Conservation (phyloP, 2,797 vertebrate species). For the Pipistrellus kuhlii region DNA sequence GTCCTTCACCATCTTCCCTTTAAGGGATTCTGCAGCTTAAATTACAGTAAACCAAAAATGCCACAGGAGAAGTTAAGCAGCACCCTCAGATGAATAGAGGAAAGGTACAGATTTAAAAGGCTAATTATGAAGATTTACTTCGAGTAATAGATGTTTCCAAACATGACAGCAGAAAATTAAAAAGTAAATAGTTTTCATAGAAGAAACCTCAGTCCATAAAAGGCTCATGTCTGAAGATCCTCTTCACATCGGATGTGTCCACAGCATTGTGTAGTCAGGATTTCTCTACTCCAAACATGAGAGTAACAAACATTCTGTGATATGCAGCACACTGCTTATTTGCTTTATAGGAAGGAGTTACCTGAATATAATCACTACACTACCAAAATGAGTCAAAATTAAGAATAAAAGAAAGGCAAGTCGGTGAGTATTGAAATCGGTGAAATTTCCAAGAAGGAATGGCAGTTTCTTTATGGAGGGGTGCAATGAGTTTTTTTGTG, state of each 20-base stretch:
- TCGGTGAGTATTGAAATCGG: conserved; percentile 38
- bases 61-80: conserved; percentile 5
- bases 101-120: background rate
- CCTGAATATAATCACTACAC: background rate
- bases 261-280: background rate
- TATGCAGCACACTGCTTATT: background rate
- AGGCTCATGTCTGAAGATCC: background rate
- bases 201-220: background rate
- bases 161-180: background rate
- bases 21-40: conserved; percentile 15
- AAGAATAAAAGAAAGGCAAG: background rate
- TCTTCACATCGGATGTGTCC: background rate
- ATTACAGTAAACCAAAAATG: background rate
- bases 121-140: background rate
- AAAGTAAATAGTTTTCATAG: background rate
- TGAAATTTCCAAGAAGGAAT: background rate
- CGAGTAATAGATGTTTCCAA: conserved; percentile 25
- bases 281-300: conserved; percentile 1
- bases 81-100: background rate
- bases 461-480: background rate
- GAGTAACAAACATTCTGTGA: background rate
- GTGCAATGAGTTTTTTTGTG: background rate
- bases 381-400: conserved; percentile 46
- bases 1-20: conserved; percentile 3
- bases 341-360: background rate